Base-by-base conservation (phyloP, 2,113 vertebrate species). In the Alligator sinensis region DNA sequence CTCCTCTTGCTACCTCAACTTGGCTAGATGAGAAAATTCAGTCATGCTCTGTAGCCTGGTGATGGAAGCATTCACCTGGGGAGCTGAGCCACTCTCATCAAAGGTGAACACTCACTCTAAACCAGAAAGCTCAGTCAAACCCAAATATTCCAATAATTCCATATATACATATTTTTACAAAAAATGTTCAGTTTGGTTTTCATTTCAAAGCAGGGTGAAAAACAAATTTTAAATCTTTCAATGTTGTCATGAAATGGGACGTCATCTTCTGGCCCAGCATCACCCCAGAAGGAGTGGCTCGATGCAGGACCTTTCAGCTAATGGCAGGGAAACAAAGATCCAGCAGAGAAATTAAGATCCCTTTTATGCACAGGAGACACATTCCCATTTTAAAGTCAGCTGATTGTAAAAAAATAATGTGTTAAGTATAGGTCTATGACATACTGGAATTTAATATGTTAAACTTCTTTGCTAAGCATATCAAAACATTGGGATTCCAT, bases 181-280 rank as follows among this genome's bases (percentile, higher is more conserved):
- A 93, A 95, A 95, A 94, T 78, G 13, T 38, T 72, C 13, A 21
- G 86, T 87, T 92, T 60, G 21, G 63, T 10, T 30, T 92, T 94
- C 92, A 60, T 93, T 96, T 87, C 74, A 93, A 95, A 94, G 96
- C 70, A 24, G 83, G 86, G 80, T 92, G 62, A 87, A 80, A 95
- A 95, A 81, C 79, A 62, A 18, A 59, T 6, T 95, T 93, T 70
- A 9, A 84, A 34, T 86, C 80, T 93, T 88, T 77, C 66, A 88
- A 81, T 93, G 89, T 90, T 27, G 79, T 84, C 76, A n/a, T 5
- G 72, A 95, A 96, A 96, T 68, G 70, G 81, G 95, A 93, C 47
- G 94, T 79, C 81, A 77, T 89, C 82, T 93, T 92, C 85, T 96
- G 83, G 25, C 86, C 55, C 76, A 6, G 30, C 72, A 62, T 92